These are phyloP conservation scores for Phocoena phocoena DNA, from an alignment of 2,113 vertebrate species.

Conservation along the genomic window DNA sequence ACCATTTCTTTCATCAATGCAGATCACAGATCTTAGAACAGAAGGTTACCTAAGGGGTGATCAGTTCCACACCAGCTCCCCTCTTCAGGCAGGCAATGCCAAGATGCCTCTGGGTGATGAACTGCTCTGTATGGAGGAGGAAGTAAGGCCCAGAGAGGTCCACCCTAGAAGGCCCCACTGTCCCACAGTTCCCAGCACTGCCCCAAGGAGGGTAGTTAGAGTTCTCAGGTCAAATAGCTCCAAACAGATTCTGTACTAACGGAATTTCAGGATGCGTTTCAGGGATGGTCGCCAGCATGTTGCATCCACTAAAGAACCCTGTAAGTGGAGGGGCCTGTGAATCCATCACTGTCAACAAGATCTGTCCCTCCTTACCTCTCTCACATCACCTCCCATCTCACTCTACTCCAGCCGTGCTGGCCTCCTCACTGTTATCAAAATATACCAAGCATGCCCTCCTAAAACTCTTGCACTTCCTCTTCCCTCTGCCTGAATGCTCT, in stretches of 20 bases:
- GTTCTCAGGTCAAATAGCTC: not conserved
- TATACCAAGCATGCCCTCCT: fast-evolving
- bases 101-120: not conserved
- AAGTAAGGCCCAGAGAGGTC: not conserved
- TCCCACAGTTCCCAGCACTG: not conserved
- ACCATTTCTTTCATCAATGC: not conserved
- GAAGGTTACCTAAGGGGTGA: not conserved
- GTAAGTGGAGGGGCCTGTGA: not conserved
- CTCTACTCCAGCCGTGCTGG: not conserved
- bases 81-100: not conserved
- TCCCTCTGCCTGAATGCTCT: no score
- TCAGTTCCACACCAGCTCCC: not conserved
- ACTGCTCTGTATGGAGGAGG: not conserved
- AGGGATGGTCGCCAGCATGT: not conserved
- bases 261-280: not conserved
- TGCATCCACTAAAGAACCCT: not conserved
- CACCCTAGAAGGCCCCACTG: not conserved
- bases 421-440: not conserved
- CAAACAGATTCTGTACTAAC: not conserved
- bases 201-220: not conserved
- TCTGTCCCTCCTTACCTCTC: not conserved
- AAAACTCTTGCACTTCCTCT: not conserved
- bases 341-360: not conserved
- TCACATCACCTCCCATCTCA: not conserved
- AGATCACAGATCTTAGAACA: not conserved